Conservation (phyloP, 2,888 invertebrate species). For the Drosophila dives region DNA sequence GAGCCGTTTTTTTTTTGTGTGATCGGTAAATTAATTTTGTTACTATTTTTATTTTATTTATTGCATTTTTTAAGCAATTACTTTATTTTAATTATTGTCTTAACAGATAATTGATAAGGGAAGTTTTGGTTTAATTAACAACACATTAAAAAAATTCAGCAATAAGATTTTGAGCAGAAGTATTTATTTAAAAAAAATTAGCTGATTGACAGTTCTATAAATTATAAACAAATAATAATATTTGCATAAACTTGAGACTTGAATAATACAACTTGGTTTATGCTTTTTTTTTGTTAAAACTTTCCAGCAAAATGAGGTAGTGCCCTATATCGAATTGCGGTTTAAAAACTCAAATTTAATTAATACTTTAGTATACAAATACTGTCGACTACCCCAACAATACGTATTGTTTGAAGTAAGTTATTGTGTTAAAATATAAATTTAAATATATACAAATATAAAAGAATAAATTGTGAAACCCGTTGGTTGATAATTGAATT, state of each 20-base stretch:
- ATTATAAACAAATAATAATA: neutral
- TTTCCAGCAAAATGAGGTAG: neutral
- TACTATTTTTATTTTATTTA: neutral
- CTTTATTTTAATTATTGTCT: neutral
- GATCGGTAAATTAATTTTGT: neutral
- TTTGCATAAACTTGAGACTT: neutral
- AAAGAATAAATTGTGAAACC: slow-evolving; percentile 13
- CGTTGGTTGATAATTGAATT: slow-evolving; percentile 22
- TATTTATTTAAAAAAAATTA: neutral
- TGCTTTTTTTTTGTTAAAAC: neutral
- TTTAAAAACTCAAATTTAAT: neutral
- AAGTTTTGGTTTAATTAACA: neutral
- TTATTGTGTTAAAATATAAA: neutral
- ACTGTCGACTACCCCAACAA: slow-evolving; percentile 3
- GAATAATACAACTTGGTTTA: neutral
- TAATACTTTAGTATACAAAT: neutral
- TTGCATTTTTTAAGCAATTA: neutral
- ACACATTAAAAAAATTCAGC: neutral
- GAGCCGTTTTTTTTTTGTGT: neutral
- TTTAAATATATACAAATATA: neutral
- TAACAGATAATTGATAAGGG: neutral
- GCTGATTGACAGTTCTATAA: neutral
- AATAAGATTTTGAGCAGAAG: neutral
- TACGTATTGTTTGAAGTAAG: neutral
- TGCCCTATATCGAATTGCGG: neutral